These are phyloP conservation scores for Zaprionus lachaisei DNA, from an alignment of 1,140 invertebrate genomes.

Conservation along the genomic window DNA sequence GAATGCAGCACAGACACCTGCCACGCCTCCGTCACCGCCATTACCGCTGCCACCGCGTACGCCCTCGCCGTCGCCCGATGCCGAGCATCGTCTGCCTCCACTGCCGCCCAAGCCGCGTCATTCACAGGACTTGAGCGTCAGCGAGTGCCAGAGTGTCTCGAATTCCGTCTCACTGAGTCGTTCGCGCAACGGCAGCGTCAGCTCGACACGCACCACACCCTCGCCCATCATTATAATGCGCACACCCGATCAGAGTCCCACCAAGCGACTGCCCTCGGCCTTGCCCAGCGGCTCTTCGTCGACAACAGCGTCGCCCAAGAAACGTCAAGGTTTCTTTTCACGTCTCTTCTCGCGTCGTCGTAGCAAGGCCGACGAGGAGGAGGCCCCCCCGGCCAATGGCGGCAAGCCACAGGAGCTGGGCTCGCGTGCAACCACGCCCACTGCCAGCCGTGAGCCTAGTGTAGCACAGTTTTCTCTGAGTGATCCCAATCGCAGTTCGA, in stretches of 20 bases:
- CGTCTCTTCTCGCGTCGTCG: slow-evolving; percentile 87
- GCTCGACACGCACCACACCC: slow-evolving; percentile 81
- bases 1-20: slow-evolving; percentile 73
- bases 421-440: slow-evolving; percentile 55
- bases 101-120: slow-evolving; percentile 74
- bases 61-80: slow-evolving; percentile 72
- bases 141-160: slow-evolving; percentile 52
- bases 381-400: slow-evolving; percentile 17
- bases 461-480: slow-evolving; percentile 61
- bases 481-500: slow-evolving; percentile 77
- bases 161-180: slow-evolving; percentile 59
- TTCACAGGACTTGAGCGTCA: slow-evolving; percentile 66
- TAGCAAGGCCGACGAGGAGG: slow-evolving; percentile 78
- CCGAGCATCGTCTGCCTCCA: slow-evolving; percentile 67
- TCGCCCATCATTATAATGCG: slow-evolving; percentile 84
- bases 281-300: slow-evolving; percentile 23
- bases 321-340: slow-evolving; percentile 88
- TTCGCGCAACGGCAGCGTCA: slow-evolving; percentile 70
- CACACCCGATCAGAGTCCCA: slow-evolving; percentile 83
- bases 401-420: slow-evolving; percentile 27
- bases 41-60: slow-evolving; percentile 71
- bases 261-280: slow-evolving; percentile 84
- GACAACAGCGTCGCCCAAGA: slow-evolving; percentile 84
- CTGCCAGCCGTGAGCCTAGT: slow-evolving; percentile 71
- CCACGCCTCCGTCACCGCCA: slow-evolving; percentile 66